These are phyloP conservation scores for Fragum sueziense DNA, from an alignment of 2,888 invertebrate genomes.

Conservation along the genomic window DNA sequence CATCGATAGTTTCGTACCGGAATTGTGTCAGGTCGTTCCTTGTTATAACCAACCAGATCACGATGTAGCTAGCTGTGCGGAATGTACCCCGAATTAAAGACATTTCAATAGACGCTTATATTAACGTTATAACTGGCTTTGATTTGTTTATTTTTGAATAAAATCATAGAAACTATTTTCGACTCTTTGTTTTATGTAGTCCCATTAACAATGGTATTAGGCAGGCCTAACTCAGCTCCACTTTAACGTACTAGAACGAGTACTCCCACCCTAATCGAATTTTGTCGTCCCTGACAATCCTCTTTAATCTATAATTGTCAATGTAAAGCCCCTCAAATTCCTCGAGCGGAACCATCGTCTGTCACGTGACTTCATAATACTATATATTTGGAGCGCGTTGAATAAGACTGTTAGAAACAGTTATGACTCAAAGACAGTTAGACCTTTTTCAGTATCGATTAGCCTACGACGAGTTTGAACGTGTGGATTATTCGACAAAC, in stretches of 20 bases:
- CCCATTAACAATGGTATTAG: background rate
- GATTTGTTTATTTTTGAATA: no score
- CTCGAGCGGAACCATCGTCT: background rate
- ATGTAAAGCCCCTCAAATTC: background rate
- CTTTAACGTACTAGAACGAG: no score
- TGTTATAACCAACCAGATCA: conserved; percentile 20
- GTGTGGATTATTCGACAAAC: conserved; percentile 3
- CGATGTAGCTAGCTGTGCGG: background rate
- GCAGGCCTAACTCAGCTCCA: no score
- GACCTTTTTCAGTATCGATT: conserved; percentile 16
- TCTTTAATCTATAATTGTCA: no score
- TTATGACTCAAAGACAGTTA: conserved; percentile 28
- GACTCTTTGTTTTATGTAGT: background rate
- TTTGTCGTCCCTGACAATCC: no score
- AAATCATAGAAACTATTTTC: no score
- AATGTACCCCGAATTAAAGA: conserved; percentile 20
- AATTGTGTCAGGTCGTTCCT: conserved; percentile 12
- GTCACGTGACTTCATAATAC: background rate
- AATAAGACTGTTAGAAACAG: background rate
- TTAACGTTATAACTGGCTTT: background rate
- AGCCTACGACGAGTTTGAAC: conserved; percentile 18
- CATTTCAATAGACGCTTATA: no score
- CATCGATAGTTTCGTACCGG: conserved; percentile 24
- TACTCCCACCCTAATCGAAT: no score
- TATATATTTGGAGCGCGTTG: background rate